Evolutionary conservation across 1,140 invertebrate genomes (phyloP), one percentile per base, ranked within the genome.

Genomic region (Listronotus bonariensis): DNA sequence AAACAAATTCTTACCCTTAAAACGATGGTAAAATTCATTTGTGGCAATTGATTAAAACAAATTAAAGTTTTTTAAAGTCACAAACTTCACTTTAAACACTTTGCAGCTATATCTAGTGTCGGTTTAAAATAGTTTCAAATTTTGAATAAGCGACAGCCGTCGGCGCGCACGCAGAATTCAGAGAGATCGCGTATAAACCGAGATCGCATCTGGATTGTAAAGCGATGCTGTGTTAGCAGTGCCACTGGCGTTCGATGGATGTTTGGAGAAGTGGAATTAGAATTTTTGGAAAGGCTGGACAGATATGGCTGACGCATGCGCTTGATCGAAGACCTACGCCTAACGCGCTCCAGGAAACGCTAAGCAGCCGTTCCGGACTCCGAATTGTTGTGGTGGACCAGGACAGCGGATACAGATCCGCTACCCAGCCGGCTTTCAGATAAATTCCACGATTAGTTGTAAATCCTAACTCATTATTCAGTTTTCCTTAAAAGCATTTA

Each of bases 221-320:
- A 34, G 55, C 55, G 55, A 58, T 58, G 43, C 55, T 46, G 43
- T 48, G 55, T 20, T 48, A 32, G 55, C 43, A 58, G 32, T 58
- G 55, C 55, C 58, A 61, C 58, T 61, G 58, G 58, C 58, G 49
- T 53, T 61, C 32, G 48, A 61, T 61, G 58, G 58, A 61, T 61
- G 58, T 61, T 61, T 61, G 58, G 58, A 61, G 58, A 61, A 51
- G 58, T 61, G 58, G 58, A 61, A 61, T 61, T 61, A 53, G 18
- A 61, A 43, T 61, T 61, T 61, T 61, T 61, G 58, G 58, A 53
- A 53, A 61, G 58, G 58, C 58, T 46, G 58, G 48, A 51, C 46
- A 43, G 48, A 61, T 40, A 61, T 41, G 42, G 46, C 12, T 15
- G 20, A 43, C 57, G 57, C 57, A 49, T 18, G 57, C 57, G 57